These are phyloP conservation scores for Neolamprologus toae DNA, from an alignment of 2,113 vertebrate species.

Conservation along the genomic window DNA sequence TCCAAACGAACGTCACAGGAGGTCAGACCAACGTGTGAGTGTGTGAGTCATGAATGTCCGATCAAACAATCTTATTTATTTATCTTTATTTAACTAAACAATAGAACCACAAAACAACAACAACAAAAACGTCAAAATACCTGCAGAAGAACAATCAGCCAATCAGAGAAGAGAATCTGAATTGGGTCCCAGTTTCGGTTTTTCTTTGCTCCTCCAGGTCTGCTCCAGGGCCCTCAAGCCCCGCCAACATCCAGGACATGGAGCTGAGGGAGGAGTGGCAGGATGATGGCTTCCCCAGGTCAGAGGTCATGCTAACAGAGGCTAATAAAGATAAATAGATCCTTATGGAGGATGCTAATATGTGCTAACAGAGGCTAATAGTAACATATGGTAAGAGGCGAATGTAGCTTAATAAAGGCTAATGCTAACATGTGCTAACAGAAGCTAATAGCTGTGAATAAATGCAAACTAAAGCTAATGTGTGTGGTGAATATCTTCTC, in stretches of 20 bases:
- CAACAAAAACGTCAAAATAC: not conserved
- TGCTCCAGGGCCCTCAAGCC: not conserved
- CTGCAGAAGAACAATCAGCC: not conserved
- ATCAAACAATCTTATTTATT: not conserved
- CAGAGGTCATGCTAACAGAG: not conserved
- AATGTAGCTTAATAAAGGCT: not conserved
- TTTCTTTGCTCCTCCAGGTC: slow-evolving; percentile 9
- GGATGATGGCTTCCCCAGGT: slow-evolving; percentile 81
- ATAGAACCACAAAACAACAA: not conserved
- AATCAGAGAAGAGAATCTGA: not conserved
- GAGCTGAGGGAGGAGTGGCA: slow-evolving; percentile 81
- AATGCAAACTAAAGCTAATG: not conserved
- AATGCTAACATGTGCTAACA: not conserved
- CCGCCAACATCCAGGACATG: slow-evolving; percentile 59
- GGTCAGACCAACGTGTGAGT: not conserved
- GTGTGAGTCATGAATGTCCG: not conserved
- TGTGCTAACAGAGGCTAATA: not conserved
- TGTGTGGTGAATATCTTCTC: not conserved
- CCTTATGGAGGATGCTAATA: not conserved
- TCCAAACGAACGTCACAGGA: not conserved
- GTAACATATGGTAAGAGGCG: not conserved
- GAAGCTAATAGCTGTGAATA: not conserved
- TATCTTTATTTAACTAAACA: not conserved
- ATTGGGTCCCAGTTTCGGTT: not conserved
- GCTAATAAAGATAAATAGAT: not conserved